Base-by-base conservation (phyloP, 1,140 invertebrate genomes). In the Helicoverpa zea region DNA sequence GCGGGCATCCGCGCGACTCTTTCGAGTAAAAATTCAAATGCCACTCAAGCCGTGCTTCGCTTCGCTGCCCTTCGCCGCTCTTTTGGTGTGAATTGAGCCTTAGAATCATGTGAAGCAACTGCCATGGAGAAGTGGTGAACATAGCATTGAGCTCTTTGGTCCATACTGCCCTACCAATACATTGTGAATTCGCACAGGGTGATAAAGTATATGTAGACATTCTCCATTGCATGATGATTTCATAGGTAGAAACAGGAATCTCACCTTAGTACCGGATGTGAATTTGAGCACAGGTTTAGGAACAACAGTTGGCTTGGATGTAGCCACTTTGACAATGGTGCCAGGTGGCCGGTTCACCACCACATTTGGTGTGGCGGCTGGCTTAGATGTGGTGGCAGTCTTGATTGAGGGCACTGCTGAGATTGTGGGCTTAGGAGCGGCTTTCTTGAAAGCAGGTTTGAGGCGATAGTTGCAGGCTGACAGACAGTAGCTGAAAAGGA, bases 201-300 rank as follows among this genome's bases (percentile, higher is more conserved):
- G 4, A 30, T 30, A 30, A n/a, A n/a, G n/a, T 30, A 30, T 30
- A 30, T 4, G 2, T 30, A 2, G 30, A 30, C 30, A 30, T n/a
- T n/a, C n/a, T n/a, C n/a, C n/a, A n/a, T n/a, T n/a, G n/a, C n/a
- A n/a, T n/a, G n/a, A n/a, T n/a, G n/a, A n/a, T n/a, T n/a, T 47
- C 4, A 23, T 49, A 18, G 16, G 11, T 13, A 70, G 14, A 30
- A 9, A 64, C 10, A 29, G 85, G 75, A 70, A 47, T 43, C 84
- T 88, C 77, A 94, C 93, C 95, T 96, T 95, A 86, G 94, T 91
- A 73, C 93, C 90, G 75, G 96, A 95, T 76, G 96, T 96, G 86
- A 97, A 97, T 90, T 98, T 98, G 13, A 97, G 96, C 0, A 97
- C 96, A 43, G 97, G 97, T 89, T 98, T 98, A 7, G 97, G 97